Conservation (phyloP, 1,140 invertebrate species). For the Carposina sasakii region DNA sequence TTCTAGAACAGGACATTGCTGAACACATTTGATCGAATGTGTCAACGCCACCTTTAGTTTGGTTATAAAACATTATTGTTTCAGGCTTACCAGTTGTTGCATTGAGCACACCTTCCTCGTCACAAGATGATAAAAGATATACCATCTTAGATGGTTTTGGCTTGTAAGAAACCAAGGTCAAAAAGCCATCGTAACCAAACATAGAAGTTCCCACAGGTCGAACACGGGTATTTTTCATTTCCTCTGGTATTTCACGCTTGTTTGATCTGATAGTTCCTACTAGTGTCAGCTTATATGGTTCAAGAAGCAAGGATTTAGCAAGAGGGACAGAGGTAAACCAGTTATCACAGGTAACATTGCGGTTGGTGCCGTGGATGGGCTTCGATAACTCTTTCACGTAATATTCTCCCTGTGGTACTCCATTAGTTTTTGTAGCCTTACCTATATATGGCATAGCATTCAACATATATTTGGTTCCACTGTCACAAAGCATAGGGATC, state of each 20-base stretch:
- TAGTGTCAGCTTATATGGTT: constrained; percentile 40
- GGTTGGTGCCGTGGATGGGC: constrained; percentile 32
- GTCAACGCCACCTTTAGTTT: constrained; percentile 58
- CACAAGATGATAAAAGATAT: constrained; percentile 40
- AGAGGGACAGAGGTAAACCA: constrained; percentile 43
- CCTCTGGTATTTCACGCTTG: constrained; percentile 44
- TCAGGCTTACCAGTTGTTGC: constrained; percentile 40
- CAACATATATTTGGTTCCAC: constrained; percentile 39
- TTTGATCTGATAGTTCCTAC: constrained; percentile 42
- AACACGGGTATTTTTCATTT: constrained; percentile 25
- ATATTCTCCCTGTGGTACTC: constrained; percentile 27
- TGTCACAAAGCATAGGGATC: constrained; percentile 38
- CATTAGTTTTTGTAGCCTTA: constrained; percentile 31
- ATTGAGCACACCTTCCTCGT: constrained; percentile 21
- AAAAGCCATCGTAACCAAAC: constrained; percentile 34
- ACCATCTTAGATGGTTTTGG: constrained; percentile 45
- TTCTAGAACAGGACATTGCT: constrained; percentile 33
- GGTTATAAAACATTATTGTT: constrained; percentile 56
- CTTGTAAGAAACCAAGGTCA: constrained; percentile 40
- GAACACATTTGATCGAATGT: constrained; percentile 59
- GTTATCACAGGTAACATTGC: constrained; percentile 49
- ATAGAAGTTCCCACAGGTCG: constrained; percentile 22
- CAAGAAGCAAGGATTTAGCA: constrained; percentile 35
- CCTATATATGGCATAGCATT: constrained; percentile 43
- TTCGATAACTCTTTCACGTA: constrained; percentile 22